Base-by-base conservation (phyloP, 2,888 invertebrate genomes). In the Drosophila bunnanda region DNA sequence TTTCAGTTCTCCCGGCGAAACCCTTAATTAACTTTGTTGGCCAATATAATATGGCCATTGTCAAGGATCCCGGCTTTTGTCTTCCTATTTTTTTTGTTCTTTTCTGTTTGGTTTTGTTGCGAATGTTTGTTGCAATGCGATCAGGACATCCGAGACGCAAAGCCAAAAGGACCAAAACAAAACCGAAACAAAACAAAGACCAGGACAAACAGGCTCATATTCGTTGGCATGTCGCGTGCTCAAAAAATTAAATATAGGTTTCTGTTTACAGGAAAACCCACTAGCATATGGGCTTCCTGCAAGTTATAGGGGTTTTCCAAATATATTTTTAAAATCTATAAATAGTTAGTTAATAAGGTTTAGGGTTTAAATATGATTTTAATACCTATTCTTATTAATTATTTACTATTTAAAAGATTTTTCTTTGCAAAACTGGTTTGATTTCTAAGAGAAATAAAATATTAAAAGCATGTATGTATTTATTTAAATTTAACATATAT, bases 21-120 rank as follows among this genome's bases (percentile, higher is more conserved):
- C 82, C 89, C 88, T 82, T 83, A 83, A 83, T 83, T 83, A 83
- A 83, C 83, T 89, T 82, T 88, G 66, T 65, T 64, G 48, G 55
- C 44, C 67, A 70, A 79, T 79, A 52, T 77, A 68, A 79, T 76
- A 67, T 52, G 30, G 39, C 70, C 69, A 41, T 54, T 46, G 46
- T 46, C 50, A 52, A 39, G 34, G 39, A 15, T 20, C 39, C 48
- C n/a, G 41, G 72, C 20, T 25, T 44, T 25, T 25, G 44, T 44
- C 25, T 44, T 73, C 53, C 66, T 73, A n/a, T n/a, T 60, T 57
- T 64, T 59, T 61, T 61, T 25, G 57, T 57, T 64, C 57, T 61
- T 59, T 65, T 57, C 53, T 53, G 28, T 7, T 22, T 44, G 1
- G 48, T 32, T 46, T 60, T 43, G 64, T 64, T 46, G 71, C 58